phyloP scores from a whole-genome alignment of 2,888 invertebrate genomes.

The Bembecia ichneumoniformis region DNA sequence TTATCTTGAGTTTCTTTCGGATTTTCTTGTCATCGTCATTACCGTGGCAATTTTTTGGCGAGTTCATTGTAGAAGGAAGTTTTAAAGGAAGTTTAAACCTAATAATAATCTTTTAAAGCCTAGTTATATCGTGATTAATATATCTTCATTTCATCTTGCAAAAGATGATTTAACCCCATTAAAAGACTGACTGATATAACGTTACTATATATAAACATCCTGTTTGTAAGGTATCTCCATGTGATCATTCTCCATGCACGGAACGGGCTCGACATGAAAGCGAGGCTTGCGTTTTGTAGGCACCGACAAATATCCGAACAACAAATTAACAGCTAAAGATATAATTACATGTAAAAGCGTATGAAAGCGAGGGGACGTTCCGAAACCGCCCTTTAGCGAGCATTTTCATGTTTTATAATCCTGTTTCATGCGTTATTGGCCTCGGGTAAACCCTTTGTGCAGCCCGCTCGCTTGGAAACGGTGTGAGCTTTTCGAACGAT shows the following conservation, averaged over 20 bases:
- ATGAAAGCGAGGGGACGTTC: constrained; percentile 21
- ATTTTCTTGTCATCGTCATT: too few species aligned
- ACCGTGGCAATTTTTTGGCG: too few species aligned
- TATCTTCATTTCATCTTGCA: too few species aligned
- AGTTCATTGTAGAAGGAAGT: too few species aligned
- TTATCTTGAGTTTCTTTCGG: too few species aligned
- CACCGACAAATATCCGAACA: not conserved
- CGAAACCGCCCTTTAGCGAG: constrained; percentile 48
- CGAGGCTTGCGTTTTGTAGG: not conserved
- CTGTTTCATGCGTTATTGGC: constrained; percentile 70
- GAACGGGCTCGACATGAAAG: not conserved
- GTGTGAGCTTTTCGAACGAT: constrained; percentile 22
- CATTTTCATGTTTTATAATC: constrained; percentile 69
- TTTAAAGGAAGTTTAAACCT: too few species aligned
- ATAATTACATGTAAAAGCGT: constrained; percentile 53
- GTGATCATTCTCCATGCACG: not conserved
- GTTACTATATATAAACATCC: too few species aligned
- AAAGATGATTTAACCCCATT: too few species aligned
- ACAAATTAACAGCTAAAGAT: constrained; percentile 46
- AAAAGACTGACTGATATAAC: too few species aligned
- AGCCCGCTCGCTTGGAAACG: constrained; percentile 25
- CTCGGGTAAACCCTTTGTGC: constrained; percentile 42
- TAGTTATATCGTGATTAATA: too few species aligned
- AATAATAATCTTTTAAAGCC: too few species aligned
- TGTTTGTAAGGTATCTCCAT: too few species aligned